These are phyloP conservation scores for Eulacestoma nigropectus DNA, from an alignment of 2,113 vertebrate species.

Conservation along the genomic window DNA sequence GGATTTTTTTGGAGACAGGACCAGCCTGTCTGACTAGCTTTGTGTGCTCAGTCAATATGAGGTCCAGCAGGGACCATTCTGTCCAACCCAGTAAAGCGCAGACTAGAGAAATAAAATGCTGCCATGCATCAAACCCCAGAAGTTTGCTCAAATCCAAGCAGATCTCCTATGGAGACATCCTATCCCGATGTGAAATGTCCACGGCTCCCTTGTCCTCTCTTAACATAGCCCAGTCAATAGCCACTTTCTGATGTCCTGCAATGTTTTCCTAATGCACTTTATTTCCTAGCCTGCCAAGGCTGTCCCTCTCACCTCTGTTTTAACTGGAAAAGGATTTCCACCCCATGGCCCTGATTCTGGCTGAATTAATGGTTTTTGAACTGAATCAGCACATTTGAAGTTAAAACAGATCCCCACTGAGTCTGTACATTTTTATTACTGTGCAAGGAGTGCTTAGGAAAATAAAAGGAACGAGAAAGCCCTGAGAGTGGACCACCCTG, in stretches of 20 bases:
- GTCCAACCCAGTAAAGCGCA: background rate
- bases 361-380: slow-evolving; percentile 59
- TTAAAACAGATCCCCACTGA: slow-evolving; percentile 59
- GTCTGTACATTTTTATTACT: slow-evolving; percentile 66
- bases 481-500: slow-evolving; percentile 51
- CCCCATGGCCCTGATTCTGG: slow-evolving; percentile 28
- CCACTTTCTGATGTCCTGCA: background rate
- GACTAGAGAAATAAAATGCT: background rate
- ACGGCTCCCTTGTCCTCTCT: background rate
- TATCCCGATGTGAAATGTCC: background rate
- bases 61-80: background rate
- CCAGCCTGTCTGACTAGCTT: background rate
- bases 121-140: background rate
- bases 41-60: background rate
- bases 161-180: background rate
- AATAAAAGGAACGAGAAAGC: slow-evolving; percentile 56
- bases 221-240: background rate
- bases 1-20: background rate
- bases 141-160: background rate
- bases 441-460: slow-evolving; percentile 56
- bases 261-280: background rate
- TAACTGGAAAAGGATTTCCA: slow-evolving; percentile 64
- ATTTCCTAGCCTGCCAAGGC: slow-evolving; percentile 23
- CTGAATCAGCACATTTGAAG: slow-evolving; percentile 63
- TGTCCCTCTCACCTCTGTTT: slow-evolving; percentile 50